A percentile compares a stretch with the other conserved stretches of the same genome.
These are phyloP conservation scores for Odontamblyopus lacepedii DNA, from an alignment of 2,797 vertebrate species.

Conservation along the genomic window DNA sequence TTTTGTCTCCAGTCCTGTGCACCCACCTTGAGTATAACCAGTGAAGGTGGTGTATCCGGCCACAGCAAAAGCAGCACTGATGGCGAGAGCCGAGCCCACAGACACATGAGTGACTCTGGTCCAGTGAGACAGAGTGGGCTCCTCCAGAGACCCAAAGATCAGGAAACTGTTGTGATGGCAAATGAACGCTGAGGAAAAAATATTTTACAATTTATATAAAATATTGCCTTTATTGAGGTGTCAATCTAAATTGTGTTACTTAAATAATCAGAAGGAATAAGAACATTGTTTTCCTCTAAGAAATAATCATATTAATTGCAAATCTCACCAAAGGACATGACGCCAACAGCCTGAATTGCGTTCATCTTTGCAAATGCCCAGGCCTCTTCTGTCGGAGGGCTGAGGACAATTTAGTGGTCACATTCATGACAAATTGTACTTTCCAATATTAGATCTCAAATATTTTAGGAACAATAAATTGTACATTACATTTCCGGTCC, in stretches of 20 bases:
- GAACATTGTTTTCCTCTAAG: no score
- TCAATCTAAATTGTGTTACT: neutral
- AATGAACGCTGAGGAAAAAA: conserved; percentile 83
- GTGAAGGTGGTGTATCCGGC: conserved; percentile 92
- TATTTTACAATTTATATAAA: no score
- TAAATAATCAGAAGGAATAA: neutral
- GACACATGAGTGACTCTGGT: conserved; percentile 87
- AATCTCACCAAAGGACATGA: conserved; percentile 97
- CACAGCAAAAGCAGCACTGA: conserved; percentile 85
- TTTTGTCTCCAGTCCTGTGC: neutral
- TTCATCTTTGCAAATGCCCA: conserved; percentile 92
- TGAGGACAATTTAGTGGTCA: conserved; percentile 46
- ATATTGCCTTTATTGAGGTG: neutral
- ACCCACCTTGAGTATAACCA: conserved; percentile 88
- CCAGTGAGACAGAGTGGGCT: conserved; percentile 87
- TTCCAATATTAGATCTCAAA: neutral
- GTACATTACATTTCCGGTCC: conserved; percentile 75
- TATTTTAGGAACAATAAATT: conserved; percentile 1
- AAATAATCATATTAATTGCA: neutral
- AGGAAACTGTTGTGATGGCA: conserved; percentile 98
- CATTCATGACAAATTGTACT: neutral
- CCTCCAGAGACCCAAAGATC: conserved; percentile 89
- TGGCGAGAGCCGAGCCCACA: conserved; percentile 80
- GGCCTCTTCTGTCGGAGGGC: conserved; percentile 83
- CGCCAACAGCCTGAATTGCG: conserved; percentile 87